Evolutionary conservation across 2,888 invertebrate species (phyloP).

Genomic region (Troides oblongomaculatus): DNA sequence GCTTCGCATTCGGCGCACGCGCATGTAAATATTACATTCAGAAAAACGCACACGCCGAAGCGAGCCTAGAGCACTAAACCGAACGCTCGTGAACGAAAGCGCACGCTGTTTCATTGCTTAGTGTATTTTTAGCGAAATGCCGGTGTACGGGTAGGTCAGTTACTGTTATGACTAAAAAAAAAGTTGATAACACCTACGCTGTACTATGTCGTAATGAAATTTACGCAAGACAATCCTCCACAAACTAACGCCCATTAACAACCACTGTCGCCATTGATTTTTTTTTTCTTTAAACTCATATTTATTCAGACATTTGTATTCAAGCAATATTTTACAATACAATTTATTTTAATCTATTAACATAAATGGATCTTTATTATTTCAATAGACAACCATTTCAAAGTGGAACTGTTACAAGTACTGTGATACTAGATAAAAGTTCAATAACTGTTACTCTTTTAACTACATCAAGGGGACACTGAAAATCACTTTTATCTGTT

Average conservation of each 20-base stretch:
- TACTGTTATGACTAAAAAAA: constrained; percentile 61
- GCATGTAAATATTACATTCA: constrained; percentile 35
- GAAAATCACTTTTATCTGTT: no score
- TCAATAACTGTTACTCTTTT: background rate
- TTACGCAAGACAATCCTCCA: constrained; percentile 31
- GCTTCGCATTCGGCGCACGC: constrained; percentile 45
- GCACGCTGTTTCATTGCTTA: constrained; percentile 52
- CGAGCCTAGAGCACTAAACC: constrained; percentile 50
- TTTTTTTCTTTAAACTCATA: background rate
- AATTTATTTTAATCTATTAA: background rate
- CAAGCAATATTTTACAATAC: background rate
- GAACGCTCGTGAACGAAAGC: constrained; percentile 66
- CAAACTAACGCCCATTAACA: background rate
- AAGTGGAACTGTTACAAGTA: background rate
- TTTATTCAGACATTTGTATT: background rate
- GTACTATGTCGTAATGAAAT: constrained; percentile 33
- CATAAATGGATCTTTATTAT: background rate
- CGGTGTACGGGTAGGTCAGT: constrained; percentile 73
- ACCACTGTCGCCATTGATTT: background rate
- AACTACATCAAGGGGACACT: background rate
- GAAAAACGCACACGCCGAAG: constrained; percentile 42
- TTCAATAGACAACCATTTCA: background rate
- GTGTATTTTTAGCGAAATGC: constrained; percentile 70
- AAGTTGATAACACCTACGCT: constrained; percentile 33
- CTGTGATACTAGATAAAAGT: background rate